Conservation (phyloP, 2,113 vertebrate genomes). For the Leiothrix lutea region DNA sequence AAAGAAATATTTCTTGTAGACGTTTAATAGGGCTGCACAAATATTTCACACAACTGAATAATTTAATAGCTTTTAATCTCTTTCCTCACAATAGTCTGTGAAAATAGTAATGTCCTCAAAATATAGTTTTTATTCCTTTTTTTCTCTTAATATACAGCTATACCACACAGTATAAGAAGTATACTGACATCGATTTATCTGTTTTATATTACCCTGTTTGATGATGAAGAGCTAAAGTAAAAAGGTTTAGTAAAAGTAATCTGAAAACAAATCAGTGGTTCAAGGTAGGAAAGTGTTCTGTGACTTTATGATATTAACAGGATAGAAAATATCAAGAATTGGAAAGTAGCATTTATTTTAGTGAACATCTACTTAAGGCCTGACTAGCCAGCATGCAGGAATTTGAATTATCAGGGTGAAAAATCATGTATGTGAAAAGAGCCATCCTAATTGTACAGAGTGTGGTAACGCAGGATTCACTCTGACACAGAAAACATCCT, state of each 20-base stretch:
- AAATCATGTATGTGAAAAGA: background rate
- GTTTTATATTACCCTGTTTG: background rate
- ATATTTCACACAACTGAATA: background rate
- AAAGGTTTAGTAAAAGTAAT: background rate
- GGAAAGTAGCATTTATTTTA: background rate
- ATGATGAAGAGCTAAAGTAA: background rate
- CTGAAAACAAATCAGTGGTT: background rate
- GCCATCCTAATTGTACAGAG: background rate
- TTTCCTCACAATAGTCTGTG: background rate
- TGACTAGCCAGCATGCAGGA: background rate
- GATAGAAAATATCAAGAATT: background rate
- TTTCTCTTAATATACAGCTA: background rate
- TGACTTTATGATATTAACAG: background rate
- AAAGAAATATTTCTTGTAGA: constrained; percentile 4
- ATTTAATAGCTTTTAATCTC: background rate
- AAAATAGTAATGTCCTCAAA: background rate
- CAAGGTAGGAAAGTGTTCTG: background rate
- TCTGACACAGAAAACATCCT: background rate
- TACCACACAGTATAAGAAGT: background rate
- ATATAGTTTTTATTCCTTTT: background rate
- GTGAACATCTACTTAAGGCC: background rate
- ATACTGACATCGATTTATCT: background rate
- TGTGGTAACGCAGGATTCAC: background rate
- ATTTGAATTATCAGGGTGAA: background rate
- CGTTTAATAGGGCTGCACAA: background rate